A percentile compares a stretch with the other conserved stretches of the same genome.
These are phyloP conservation scores for Bradypodion pumilum DNA, from an alignment of 2,797 vertebrate genomes.

Conservation along the genomic window DNA sequence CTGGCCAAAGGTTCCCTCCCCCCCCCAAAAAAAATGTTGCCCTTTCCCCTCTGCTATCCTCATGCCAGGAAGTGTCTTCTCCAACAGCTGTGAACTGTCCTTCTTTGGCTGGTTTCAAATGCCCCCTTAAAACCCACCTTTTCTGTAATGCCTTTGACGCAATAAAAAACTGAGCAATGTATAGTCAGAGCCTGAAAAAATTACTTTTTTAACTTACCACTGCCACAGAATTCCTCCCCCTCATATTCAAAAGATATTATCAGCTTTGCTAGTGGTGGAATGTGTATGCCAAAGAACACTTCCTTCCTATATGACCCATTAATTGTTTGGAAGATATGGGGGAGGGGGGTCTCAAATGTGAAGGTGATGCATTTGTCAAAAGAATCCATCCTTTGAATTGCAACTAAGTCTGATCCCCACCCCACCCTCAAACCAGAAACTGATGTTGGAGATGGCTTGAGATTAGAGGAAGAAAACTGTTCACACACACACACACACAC, in stretches of 20 bases:
- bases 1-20: neutral
- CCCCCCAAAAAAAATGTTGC: neutral
- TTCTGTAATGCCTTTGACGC: too few relatives aligned
- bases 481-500: too few relatives aligned
- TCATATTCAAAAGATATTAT: too few relatives aligned
- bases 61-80: neutral
- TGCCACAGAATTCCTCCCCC: too few relatives aligned
- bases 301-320: neutral
- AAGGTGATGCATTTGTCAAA: neutral
- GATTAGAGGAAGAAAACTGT: too few relatives aligned
- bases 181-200: too few relatives aligned
- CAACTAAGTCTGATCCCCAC: neutral
- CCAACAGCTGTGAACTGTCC: neutral
- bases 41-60: neutral
- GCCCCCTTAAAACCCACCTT: too few relatives aligned
- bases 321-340: too few relatives aligned
- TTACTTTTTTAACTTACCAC: too few relatives aligned
- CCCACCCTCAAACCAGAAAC: too few relatives aligned
- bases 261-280: neutral
- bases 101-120: neutral
- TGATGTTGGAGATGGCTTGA: too few relatives aligned
- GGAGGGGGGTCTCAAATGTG: neutral
- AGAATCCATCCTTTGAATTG: neutral
- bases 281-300: neutral
- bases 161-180: too few relatives aligned